These are phyloP conservation scores for Agapornis canus DNA, from an alignment of 2,797 vertebrate genomes.

Conservation along the genomic window DNA sequence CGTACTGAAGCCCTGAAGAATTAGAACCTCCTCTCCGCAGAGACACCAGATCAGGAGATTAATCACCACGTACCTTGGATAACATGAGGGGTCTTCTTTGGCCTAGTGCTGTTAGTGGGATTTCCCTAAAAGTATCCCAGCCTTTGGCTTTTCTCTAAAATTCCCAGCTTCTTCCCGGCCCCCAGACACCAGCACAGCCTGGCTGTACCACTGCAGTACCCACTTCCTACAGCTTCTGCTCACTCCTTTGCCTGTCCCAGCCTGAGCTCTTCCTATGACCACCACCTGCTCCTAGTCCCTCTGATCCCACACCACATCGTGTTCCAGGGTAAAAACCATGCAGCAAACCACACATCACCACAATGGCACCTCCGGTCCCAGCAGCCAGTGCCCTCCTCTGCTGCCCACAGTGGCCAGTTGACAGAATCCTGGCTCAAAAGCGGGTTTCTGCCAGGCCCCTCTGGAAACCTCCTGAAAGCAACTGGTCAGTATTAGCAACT, in stretches of 20 bases:
- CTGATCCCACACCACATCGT: accelerated
- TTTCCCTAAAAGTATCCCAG: neutral
- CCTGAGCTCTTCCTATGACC: accelerated
- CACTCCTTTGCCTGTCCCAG: neutral
- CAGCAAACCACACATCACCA: neutral
- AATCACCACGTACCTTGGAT: neutral
- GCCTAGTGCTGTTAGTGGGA: accelerated
- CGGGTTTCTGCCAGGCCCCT: neutral
- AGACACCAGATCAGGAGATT: neutral
- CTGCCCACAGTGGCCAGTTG: neutral
- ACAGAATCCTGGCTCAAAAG: neutral
- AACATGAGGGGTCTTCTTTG: neutral
- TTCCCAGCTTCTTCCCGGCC: neutral
- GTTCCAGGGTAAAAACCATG: neutral
- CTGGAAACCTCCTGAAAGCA: neutral
- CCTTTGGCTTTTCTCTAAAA: neutral
- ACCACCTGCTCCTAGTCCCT: neutral
- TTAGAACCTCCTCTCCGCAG: neutral
- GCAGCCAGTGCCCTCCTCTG: neutral
- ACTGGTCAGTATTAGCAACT: neutral
- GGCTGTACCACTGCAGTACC: neutral
- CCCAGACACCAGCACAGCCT: neutral
- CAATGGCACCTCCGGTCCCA: neutral
- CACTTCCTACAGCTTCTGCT: neutral
- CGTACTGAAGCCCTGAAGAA: neutral